Conservation (phyloP, 2,888 invertebrate genomes). For the Eilema sororculum region DNA sequence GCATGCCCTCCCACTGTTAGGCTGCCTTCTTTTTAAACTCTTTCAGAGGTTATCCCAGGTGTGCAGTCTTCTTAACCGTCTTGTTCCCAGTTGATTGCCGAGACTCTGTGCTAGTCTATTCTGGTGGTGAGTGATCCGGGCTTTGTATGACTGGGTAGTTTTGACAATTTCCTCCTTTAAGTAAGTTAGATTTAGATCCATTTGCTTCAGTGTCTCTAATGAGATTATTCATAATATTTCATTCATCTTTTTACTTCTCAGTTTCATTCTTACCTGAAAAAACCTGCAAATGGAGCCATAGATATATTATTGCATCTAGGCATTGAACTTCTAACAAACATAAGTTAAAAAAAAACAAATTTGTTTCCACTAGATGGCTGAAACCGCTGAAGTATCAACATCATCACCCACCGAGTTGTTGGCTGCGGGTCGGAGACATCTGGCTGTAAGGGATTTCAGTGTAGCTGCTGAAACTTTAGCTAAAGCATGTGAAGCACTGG, state of each 20-base stretch:
- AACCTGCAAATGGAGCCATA: not conserved
- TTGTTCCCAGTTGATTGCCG: too few relatives aligned
- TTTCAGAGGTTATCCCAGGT: too few relatives aligned
- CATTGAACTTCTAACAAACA: not conserved
- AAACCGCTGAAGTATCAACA: slow-evolving; percentile 78
- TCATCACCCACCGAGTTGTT: slow-evolving; percentile 88
- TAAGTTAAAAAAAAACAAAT: not conserved
- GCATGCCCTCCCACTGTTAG: too few relatives aligned
- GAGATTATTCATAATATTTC: too few relatives aligned
- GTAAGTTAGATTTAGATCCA: too few relatives aligned
- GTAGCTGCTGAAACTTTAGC: slow-evolving; percentile 92
- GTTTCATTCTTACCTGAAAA: not conserved
- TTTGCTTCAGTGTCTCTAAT: too few relatives aligned
- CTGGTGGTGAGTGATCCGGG: too few relatives aligned
- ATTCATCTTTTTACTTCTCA: not conserved
- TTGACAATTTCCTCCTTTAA: too few relatives aligned
- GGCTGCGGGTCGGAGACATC: slow-evolving; percentile 92
- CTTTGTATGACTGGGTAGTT: too few relatives aligned
- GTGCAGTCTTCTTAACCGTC: too few relatives aligned
- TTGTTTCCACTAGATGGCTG: slow-evolving; percentile 84
- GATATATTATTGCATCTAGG: not conserved
- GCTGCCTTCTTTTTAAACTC: too few relatives aligned
- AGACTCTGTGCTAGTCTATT: too few relatives aligned
- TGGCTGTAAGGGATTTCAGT: slow-evolving; percentile 91
- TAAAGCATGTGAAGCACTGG: slow-evolving; percentile 90